Base-by-base conservation (phyloP, 2,113 vertebrate genomes). In the Takifugu flavidus region DNA sequence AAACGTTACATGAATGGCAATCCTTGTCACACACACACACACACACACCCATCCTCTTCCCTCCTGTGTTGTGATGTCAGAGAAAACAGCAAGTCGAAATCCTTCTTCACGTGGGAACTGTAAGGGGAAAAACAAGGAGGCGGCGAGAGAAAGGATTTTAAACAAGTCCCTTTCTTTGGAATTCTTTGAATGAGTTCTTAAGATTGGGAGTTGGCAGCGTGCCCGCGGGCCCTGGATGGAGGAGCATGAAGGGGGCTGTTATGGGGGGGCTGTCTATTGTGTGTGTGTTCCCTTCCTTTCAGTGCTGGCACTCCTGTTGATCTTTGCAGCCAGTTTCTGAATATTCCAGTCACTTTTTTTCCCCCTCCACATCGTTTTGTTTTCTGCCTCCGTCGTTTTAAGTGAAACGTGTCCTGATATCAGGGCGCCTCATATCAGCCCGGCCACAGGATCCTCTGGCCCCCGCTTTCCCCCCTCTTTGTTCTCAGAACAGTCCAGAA, bases 101-200 rank as follows among this genome's bases (percentile, higher is more conserved):
- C 71, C 74, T 65, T 74, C 80, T 82, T 87, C 83, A 86, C 73
- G 58, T 86, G 79, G 82, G 85, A 83, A 87, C 82, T 78, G 80
- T 79, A 78, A 82, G 63, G 76, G 27, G n/a, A 70, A 80, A 86
- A 78, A 75, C 62, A 69, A 83, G 70, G 70, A 68, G 59, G 49
- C 68, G 65, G 71, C 52, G 62, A 72, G 72, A 87, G 79, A 89
- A 84, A 71, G 79, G 82, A 50, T 14, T 89, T 85, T 82, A 69
- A 87, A 80, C 83, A 86, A 88, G 80, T 81, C 68, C 66, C 77
- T 84, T 89, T 88, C 79, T 87, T 74, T 77, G 75, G 68, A 66
- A 72, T 85, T 86, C 84, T 79, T 83, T 90, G 80, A 90, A 86
- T 88, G 82, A 88, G 81, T 87, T 88, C 88, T 90, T 92, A 90